Evolutionary conservation across 2,888 invertebrate genomes (phyloP).

Genomic region (Parthenolecanium corni): DNA sequence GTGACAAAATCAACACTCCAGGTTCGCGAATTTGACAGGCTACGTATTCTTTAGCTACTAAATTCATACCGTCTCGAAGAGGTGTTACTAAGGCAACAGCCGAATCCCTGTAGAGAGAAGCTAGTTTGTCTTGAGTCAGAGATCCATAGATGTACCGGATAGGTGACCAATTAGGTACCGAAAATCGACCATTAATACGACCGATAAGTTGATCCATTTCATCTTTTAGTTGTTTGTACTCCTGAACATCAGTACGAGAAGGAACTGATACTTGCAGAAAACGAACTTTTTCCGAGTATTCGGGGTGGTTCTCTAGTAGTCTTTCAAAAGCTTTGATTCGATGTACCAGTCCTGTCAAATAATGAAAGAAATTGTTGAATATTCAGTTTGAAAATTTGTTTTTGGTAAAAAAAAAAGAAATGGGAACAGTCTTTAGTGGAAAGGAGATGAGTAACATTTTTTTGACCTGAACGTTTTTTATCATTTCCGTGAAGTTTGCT

Average conservation of each 20-base stretch:
- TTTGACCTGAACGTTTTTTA: too few species aligned
- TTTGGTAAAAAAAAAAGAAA: too few species aligned
- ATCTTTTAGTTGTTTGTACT: conserved; percentile 79
- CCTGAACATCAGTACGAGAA: conserved; percentile 77
- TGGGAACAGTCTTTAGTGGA: not conserved
- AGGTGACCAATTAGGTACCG: conserved; percentile 85
- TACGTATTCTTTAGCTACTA: conserved; percentile 85
- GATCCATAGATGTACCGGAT: conserved; percentile 81
- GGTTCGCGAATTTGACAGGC: conserved; percentile 57
- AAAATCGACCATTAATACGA: conserved; percentile 75
- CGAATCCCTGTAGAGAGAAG: conserved; percentile 75
- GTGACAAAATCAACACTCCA: conserved; percentile 40
- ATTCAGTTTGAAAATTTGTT: not conserved
- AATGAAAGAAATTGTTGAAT: not conserved
- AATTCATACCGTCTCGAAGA: conserved; percentile 78
- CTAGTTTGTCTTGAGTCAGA: conserved; percentile 72
- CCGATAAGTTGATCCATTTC: conserved; percentile 84
- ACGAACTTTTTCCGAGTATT: conserved; percentile 67
- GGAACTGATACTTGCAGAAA: conserved; percentile 78
- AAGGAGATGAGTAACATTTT: not conserved
- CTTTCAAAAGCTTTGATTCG: conserved; percentile 66
- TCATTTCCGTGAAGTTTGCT: too few species aligned
- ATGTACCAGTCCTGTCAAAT: conserved; percentile 28
- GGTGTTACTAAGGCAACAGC: conserved; percentile 81
- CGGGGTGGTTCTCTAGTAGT: conserved; percentile 68